Evolutionary conservation across 2,797 vertebrate species (phyloP).

Genomic region (Delichon dasypus): DNA sequence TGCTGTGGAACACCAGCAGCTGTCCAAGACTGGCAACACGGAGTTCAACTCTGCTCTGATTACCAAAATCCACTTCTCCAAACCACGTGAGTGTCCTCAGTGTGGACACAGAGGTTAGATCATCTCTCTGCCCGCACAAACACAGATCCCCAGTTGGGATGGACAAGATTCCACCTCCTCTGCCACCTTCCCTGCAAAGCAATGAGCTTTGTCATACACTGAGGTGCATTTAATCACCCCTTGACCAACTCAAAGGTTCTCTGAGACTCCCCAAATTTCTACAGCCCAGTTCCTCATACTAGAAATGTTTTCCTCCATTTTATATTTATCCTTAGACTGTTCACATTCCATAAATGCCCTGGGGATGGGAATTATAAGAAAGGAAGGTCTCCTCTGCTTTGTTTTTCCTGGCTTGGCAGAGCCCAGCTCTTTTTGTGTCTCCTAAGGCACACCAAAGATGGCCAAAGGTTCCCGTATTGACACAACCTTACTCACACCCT

Average conservation of each 20-base stretch:
- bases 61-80: background rate
- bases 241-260: background rate
- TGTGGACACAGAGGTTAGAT: background rate
- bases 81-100: background rate
- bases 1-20: background rate
- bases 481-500: background rate
- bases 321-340: background rate
- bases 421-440: background rate
- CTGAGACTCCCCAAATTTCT: background rate
- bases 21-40: background rate
- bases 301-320: background rate
- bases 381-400: background rate
- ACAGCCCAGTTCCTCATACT: background rate
- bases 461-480: background rate
- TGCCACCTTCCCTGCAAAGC: background rate
- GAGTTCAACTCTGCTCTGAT: background rate
- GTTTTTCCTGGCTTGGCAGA: background rate
- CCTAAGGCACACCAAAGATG: background rate
- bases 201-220: background rate
- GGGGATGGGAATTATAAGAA: background rate
- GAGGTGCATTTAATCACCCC: background rate
- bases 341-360: background rate
- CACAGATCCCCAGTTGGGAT: background rate
- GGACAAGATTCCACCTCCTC: background rate
- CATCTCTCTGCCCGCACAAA: rapidly evolving